Percentiles rank a stretch among this genome's conserved stretches.
phyloP scores from a whole-genome alignment of 2,888 invertebrate species.

The Pristionchus mayeri region DNA sequence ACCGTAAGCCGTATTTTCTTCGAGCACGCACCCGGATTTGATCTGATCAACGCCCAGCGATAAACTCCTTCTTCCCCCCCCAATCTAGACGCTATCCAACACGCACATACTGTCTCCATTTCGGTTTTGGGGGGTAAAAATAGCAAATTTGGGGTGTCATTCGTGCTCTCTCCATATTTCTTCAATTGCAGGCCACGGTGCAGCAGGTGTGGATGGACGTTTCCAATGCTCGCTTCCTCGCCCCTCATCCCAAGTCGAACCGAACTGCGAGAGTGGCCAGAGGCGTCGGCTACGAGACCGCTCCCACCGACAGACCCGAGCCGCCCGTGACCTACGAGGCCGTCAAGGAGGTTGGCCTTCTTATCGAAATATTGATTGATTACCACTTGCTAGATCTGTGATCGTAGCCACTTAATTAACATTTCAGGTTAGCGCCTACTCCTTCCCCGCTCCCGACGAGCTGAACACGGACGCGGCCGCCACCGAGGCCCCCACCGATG shows the following conservation, averaged over 20 bases:
- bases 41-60: constrained; percentile 29
- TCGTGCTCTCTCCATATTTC: neutral
- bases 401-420: too few relatives aligned
- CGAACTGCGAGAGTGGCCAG: neutral
- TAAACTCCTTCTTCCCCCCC: neutral
- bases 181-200: neutral
- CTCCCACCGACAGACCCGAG: constrained; percentile 46
- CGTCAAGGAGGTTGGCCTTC: constrained; percentile 23
- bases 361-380: too few relatives aligned
- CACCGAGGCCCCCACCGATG: constrained; percentile 12
- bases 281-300: constrained; percentile 37
- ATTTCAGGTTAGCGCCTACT: constrained; percentile 45
- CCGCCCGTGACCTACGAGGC: constrained; percentile 24
- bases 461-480: neutral
- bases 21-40: neutral
- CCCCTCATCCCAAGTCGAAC: constrained; percentile 26
- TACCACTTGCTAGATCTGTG: too few relatives aligned
- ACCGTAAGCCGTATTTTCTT: constrained; percentile 30
- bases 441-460: constrained; percentile 45
- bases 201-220: constrained; percentile 45
- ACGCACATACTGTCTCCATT: too few relatives aligned
- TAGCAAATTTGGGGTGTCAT: too few relatives aligned
- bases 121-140: too few relatives aligned
- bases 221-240: neutral
- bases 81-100: neutral